Conservation (phyloP, 2,113 vertebrate genomes). For the Silurus glanis region DNA sequence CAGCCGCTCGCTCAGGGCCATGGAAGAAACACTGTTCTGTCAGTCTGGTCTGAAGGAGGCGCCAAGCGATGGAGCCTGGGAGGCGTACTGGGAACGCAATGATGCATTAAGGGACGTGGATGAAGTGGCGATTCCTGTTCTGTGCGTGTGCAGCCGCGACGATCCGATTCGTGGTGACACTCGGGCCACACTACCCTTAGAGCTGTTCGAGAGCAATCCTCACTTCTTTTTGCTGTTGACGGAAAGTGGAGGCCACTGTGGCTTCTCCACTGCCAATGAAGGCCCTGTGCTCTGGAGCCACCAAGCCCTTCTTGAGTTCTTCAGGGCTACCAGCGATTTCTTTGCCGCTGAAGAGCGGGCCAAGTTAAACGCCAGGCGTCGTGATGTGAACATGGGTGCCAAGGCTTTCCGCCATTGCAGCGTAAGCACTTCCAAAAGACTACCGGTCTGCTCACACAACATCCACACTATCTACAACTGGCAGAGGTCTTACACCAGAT, state of each 20-base stretch:
- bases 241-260: constrained; percentile 73
- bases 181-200: constrained; percentile 69
- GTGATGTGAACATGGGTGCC: constrained; percentile 60
- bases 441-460: constrained; percentile 76
- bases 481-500: constrained; percentile 81
- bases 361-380: constrained; percentile 67
- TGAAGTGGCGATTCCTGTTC: constrained; percentile 79
- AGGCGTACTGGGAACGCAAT: constrained; percentile 80
- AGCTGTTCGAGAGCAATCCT: constrained; percentile 81
- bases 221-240: constrained; percentile 81
- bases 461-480: constrained; percentile 79
- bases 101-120: constrained; percentile 79
- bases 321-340: constrained; percentile 78
- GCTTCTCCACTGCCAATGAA: constrained; percentile 67
- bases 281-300: constrained; percentile 72
- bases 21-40: constrained; percentile 78
- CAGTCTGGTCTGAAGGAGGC: constrained; percentile 55
- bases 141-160: constrained; percentile 75
- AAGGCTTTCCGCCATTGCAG: constrained; percentile 71
- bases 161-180: constrained; percentile 75
- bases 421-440: constrained; percentile 72
- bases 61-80: constrained; percentile 63
- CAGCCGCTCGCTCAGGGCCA: constrained; percentile 67
- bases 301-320: constrained; percentile 76
- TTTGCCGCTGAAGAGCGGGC: constrained; percentile 75